Percentiles rank a stretch among this genome's conserved stretches.
These are phyloP conservation scores for Melopsittacus undulatus DNA, from an alignment of 2,797 vertebrate species.

Conservation along the genomic window DNA sequence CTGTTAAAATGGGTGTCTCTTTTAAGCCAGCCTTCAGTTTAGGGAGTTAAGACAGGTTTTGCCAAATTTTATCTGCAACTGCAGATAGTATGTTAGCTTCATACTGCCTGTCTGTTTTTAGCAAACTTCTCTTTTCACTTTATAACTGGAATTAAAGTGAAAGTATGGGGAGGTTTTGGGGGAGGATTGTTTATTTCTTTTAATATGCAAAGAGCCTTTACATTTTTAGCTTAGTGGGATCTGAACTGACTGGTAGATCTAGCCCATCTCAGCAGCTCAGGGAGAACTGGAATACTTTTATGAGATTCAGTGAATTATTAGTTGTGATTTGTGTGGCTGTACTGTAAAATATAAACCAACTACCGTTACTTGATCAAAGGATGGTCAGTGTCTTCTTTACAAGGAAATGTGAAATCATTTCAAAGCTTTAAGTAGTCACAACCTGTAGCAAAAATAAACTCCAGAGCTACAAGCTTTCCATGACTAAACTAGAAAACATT, in stretches of 20 bases:
- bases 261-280: background rate
- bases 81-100: background rate
- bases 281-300: background rate
- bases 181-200: background rate
- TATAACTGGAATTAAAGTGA: background rate
- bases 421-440: background rate
- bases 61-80: background rate
- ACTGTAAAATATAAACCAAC: background rate
- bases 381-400: background rate
- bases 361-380: background rate
- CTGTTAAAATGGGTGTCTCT: background rate
- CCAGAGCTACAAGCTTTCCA: background rate
- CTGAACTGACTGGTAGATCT: background rate
- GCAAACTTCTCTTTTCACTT: background rate
- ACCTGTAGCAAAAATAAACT: background rate
- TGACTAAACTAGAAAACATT: background rate
- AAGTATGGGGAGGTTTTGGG: background rate
- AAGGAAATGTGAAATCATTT: background rate
- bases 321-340: background rate
- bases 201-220: background rate
- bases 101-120: background rate
- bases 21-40: background rate
- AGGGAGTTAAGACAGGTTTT: background rate
- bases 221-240: background rate
- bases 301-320: background rate